Conservation (phyloP, 1,140 invertebrate species). For the Drosophila nasuta region DNA sequence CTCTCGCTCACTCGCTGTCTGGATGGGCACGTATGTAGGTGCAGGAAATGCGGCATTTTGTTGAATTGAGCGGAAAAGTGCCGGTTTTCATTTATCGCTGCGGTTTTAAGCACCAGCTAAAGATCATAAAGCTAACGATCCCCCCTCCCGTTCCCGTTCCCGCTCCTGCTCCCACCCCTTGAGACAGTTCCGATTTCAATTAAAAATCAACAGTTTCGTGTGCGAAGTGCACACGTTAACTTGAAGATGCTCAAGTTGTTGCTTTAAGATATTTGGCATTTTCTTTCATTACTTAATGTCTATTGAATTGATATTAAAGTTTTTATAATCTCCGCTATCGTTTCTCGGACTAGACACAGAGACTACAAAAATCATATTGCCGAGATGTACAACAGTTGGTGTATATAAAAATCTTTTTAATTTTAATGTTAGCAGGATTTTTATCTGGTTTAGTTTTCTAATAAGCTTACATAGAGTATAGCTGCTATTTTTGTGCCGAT, state of each 20-base stretch:
- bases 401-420: too few species aligned
- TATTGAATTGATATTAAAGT: too few species aligned
- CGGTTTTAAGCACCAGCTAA: conserved; percentile 16
- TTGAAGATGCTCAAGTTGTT: background rate
- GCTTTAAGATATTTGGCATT: background rate
- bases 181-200: conserved; percentile 2
- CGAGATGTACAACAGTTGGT: too few species aligned
- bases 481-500: too few species aligned
- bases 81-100: conserved; percentile 41
- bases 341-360: too few species aligned
- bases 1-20: too few species aligned
- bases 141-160: background rate
- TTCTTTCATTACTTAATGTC: background rate
- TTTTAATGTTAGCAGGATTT: too few species aligned
- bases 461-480: too few species aligned
- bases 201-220: conserved; percentile 1
- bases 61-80: conserved; percentile 54
- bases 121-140: conserved; percentile 28
- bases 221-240: background rate
- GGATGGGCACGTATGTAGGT: conserved; percentile 41
- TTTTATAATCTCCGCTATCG: too few species aligned
- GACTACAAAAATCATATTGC: too few species aligned
- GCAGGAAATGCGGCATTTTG: conserved; percentile 54
- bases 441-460: too few species aligned
- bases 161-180: too few species aligned